A percentile compares a stretch with the other conserved stretches of the same genome.
Evolutionary conservation across 2,797 vertebrate species (phyloP).

Genomic region (Spinus olivaceus): DNA sequence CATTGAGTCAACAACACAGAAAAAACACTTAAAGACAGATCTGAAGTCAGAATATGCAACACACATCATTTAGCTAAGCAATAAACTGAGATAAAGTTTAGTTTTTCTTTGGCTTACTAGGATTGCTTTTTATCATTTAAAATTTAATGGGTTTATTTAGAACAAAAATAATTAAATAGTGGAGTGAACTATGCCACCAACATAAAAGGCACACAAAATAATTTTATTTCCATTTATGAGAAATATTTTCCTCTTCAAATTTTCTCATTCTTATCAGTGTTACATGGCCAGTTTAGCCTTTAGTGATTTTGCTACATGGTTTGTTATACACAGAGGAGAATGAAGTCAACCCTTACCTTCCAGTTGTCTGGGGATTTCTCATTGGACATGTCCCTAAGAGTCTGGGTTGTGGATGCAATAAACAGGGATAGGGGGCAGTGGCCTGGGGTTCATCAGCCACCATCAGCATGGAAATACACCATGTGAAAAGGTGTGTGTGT

Average conservation of each 20-base stretch:
- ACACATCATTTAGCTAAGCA: background rate
- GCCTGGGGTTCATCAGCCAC: background rate
- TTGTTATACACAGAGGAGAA: background rate
- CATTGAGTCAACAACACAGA: constrained; percentile 13
- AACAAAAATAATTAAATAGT: background rate
- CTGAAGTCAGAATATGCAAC: constrained; percentile 9
- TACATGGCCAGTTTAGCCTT: background rate
- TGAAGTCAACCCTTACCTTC: background rate
- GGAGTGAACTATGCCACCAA: background rate
- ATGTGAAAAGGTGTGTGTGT: background rate
- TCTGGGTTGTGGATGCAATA: background rate
- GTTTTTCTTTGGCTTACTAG: background rate
- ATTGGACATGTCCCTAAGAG: background rate
- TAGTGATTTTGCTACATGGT: background rate
- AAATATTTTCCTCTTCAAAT: background rate
- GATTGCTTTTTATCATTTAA: background rate
- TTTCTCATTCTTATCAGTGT: background rate
- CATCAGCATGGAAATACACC: background rate
- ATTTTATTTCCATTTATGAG: background rate
- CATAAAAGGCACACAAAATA: background rate
- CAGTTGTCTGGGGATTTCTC: background rate
- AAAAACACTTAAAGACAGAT: background rate
- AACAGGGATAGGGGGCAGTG: background rate
- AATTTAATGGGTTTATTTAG: background rate
- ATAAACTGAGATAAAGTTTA: background rate